phyloP scores from a whole-genome alignment of 2,888 invertebrate genomes.

The Drosophila macrospina region DNA sequence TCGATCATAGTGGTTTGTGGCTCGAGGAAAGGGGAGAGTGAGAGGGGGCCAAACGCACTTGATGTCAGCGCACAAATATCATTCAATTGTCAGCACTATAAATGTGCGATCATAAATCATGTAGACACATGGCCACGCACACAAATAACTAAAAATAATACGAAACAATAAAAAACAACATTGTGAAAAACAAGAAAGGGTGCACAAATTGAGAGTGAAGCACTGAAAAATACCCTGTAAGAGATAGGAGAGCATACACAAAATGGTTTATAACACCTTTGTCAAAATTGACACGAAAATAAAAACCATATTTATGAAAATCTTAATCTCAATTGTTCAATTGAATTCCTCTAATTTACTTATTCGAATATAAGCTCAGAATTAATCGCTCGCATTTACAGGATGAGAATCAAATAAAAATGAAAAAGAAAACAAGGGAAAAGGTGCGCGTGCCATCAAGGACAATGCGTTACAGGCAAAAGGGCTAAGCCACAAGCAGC shows the following conservation, averaged over 20 bases:
- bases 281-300: no score
- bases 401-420: background rate
- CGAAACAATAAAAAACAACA: constrained; percentile 57
- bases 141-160: constrained; percentile 63
- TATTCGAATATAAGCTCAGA: background rate
- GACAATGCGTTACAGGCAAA: constrained; percentile 51
- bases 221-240: constrained; percentile 6
- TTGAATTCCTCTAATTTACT: background rate
- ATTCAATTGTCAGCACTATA: constrained; percentile 79
- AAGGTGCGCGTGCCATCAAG: constrained; percentile 53
- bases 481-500: constrained; percentile 57
- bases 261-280: no score
- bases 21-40: background rate
- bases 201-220: background rate
- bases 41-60: constrained; percentile 40
- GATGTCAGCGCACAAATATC: constrained; percentile 63
- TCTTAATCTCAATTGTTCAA: no score
- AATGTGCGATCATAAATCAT: constrained; percentile 79
- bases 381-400: background rate
- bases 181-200: constrained; percentile 10
- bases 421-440: constrained; percentile 6
- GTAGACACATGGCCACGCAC: constrained; percentile 56
- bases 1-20: constrained; percentile 63
- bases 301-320: no score
- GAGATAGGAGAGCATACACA: background rate